Evolutionary conservation across 2,888 invertebrate species (phyloP), one percentile per base, ranked within the genome.

Genomic region (Drosophila subsilvestris): DNA sequence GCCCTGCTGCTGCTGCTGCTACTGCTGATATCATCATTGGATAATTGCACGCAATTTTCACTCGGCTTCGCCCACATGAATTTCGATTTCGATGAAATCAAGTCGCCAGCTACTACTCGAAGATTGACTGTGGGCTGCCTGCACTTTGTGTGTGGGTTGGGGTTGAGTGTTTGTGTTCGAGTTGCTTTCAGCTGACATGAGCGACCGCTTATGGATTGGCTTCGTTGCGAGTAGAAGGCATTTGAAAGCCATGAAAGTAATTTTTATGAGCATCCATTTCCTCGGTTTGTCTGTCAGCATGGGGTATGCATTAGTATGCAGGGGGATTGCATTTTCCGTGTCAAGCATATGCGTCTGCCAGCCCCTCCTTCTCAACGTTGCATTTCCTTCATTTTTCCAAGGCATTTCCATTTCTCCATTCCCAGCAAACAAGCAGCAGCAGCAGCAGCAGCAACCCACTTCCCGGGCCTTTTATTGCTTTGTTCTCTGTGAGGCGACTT

Each of bases 1-100:
- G 3, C 1, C 29, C 29, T 9, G 2, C 27, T 22, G 22, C 22
- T 44, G 53, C 53, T 60, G 44, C 51, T 48, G 58, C 29, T 22
- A 37, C 25, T 63, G 80, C 72, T 79, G 80, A 80, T 86, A 86
- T 80, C 86, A 83, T 83, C 84, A 79, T 73, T 79, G 69, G 73
- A 83, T 83, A 83, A 86, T 83, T 83, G 84, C 86, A 77, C 79
- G 80, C 86, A 83, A 86, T 83, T 86, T 82, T 86, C 83, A 76
- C 80, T 75, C 66, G 66, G 69, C 37, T n/a, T 37, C 86, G 80
- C 81, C 81, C 86, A 86, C 82, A 66, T 57, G 63, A 37, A 47
- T n/a, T n/a, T 25, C 22, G 22, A 37, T 37, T 45, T 18, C 58
- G 57, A 42, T 54, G 12, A 45, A 29, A 58, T 56, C 45, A 43